Conservation (phyloP, 2,113 vertebrate species). For the Setophaga petechia region DNA sequence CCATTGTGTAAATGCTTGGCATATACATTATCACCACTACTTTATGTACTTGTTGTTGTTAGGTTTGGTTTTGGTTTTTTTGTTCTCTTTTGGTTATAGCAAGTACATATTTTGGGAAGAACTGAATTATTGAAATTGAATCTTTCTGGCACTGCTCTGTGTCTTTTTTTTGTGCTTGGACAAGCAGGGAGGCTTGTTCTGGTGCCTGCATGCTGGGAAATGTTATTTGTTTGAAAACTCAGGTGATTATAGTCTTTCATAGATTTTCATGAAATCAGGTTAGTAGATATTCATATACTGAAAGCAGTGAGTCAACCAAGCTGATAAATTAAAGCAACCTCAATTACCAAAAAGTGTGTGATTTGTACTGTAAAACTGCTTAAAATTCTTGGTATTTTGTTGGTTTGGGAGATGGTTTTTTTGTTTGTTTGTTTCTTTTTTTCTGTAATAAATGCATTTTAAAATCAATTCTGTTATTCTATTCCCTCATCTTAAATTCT, state of each 20-base stretch:
- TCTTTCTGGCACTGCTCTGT: not conserved
- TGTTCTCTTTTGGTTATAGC: not conserved
- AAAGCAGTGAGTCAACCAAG: not conserved
- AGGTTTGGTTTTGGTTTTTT: not conserved
- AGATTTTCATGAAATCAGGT: not conserved
- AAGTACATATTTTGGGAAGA: not conserved
- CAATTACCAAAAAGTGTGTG: not conserved
- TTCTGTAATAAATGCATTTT: not conserved
- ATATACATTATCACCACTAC: not conserved
- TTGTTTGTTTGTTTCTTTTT: not conserved
- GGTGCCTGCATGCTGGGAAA: not conserved
- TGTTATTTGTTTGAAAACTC: conserved; percentile 16
- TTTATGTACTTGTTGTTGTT: not conserved
- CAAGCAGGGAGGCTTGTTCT: not conserved
- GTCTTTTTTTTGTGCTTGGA: not conserved
- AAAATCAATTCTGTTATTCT: not conserved
- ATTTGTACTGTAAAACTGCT: not conserved
- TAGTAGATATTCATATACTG: not conserved
- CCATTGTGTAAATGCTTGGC: not conserved
- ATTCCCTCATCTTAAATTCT: not conserved
- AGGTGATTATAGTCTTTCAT: not conserved
- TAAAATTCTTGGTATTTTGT: not conserved
- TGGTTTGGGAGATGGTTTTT: not conserved
- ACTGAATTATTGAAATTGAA: not conserved
- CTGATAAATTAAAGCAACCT: not conserved